Base-by-base conservation (phyloP, 2,113 vertebrate species). In the Trichomycterus rosablanca region DNA sequence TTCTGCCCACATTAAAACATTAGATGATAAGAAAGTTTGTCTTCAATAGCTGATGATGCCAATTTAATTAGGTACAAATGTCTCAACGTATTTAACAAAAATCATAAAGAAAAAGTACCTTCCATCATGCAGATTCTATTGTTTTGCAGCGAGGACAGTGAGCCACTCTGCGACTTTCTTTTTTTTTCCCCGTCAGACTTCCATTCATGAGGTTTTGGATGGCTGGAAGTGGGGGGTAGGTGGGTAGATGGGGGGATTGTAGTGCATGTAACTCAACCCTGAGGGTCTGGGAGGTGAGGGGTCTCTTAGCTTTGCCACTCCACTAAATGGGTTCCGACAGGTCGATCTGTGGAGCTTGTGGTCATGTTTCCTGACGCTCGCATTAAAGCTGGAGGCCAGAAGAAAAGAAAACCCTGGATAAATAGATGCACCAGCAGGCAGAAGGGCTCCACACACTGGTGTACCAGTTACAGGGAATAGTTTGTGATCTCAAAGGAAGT, bases 321-420 rank as follows among this genome's bases (percentile, higher is more conserved):
- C 44, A 71, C 19, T 62, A 73, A 76, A 76, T 76, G 51, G 35
- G 50, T 32, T 65, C 61, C 71, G 74, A 73, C 71, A 71, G 68
- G 64, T 65, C 67, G 48, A 66, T 66, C 63, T 20, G 48, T 42
- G 49, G 67, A 66, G 44, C 12, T 40, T 54, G 56, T 51, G 68
- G 63, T 76, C 59, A 61, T 39, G 60, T 76, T 76, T 76, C 74
- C 74, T 76, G 59, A 63, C 53, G 22, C 28, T 57, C 16, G 43
- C 39, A 57, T 3, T 45, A 19, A 16, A 59, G 53, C 39, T 51
- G 43, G 49, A 48, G 16, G 58, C 20, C 30, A 35, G 49, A 69
- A 48, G 45, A 60, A 67, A 44, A 55, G 39, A 66, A 75, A 49
- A 43, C 28, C 24, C 43, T 19, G 45, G 40, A 40, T 26, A 26